Conservation (phyloP, 2,113 vertebrate species). For the Rhea americana region DNA sequence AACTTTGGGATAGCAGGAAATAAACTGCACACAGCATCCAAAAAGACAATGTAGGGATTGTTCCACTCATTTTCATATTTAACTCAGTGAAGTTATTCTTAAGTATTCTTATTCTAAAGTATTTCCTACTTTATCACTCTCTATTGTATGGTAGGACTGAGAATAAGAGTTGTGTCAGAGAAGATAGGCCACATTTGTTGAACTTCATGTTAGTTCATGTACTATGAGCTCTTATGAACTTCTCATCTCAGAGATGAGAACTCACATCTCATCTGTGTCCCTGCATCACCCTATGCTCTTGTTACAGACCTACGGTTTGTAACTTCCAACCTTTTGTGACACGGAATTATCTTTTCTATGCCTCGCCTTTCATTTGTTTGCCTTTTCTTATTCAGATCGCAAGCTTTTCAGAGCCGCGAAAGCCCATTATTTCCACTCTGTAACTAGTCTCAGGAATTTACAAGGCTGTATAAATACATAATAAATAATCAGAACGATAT, state of each 20-base stretch:
- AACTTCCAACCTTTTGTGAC: neutral
- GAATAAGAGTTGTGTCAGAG: neutral
- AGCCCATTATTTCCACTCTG: neutral
- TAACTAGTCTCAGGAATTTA: conserved; percentile 32
- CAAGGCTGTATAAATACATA: conserved; percentile 27
- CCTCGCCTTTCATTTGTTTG: neutral
- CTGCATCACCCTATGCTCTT: neutral
- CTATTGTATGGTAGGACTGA: neutral
- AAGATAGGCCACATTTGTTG: neutral
- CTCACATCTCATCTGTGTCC: neutral
- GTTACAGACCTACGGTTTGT: neutral
- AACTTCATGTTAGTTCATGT: neutral
- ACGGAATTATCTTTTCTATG: neutral
- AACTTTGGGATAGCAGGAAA: neutral
- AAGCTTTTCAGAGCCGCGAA: neutral
- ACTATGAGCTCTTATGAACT: neutral
- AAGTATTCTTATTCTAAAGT: no score
- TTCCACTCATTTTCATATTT: neutral
- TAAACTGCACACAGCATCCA: neutral
- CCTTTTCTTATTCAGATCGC: neutral
- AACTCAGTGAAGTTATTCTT: neutral
- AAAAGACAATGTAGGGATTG: neutral
- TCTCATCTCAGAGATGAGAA: neutral
- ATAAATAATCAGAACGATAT: conserved; percentile 49
- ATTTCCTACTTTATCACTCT: neutral